A percentile compares a stretch with the other conserved stretches of the same genome.
These are phyloP conservation scores for Heliconius ismenius DNA, from an alignment of 2,888 invertebrate genomes.

Conservation along the genomic window DNA sequence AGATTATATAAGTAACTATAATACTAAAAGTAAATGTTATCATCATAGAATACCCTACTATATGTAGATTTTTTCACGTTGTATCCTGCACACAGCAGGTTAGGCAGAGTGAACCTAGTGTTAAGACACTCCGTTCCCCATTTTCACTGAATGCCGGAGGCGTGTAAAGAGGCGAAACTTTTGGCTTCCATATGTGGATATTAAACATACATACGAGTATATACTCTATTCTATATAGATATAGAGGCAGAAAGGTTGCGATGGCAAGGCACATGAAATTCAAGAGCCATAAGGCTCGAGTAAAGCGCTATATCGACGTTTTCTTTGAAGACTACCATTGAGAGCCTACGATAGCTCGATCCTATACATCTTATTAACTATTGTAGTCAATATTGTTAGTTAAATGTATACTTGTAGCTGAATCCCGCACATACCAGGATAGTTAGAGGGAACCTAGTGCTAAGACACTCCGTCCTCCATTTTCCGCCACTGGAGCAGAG, in stretches of 20 bases:
- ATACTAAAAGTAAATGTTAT: not conserved
- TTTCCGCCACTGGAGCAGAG: too few species aligned
- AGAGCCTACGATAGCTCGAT: slow-evolving; percentile 13
- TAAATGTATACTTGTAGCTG: not conserved
- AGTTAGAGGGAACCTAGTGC: too few species aligned
- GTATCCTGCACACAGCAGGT: too few species aligned
- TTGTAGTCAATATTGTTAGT: not conserved
- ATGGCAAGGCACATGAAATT: slow-evolving; percentile 22
- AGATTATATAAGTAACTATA: not conserved
- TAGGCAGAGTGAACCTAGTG: too few species aligned
- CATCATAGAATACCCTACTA: not conserved
- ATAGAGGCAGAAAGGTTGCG: slow-evolving; percentile 13
- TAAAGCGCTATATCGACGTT: slow-evolving; percentile 31
- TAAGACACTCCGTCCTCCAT: too few species aligned
- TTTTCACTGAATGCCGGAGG: too few species aligned
- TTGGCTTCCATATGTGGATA: too few species aligned
- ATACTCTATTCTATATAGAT: not conserved
- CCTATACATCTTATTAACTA: not conserved
- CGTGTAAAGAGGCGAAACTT: too few species aligned
- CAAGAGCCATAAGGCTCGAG: slow-evolving; percentile 20
- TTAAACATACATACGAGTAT: not conserved
- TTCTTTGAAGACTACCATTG: slow-evolving; percentile 18
- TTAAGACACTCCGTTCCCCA: too few species aligned
- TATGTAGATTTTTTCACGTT: not conserved
- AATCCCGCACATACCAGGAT: too few species aligned